Evolutionary conservation across 2,113 vertebrate genomes (phyloP), one percentile per base, ranked within the genome.

Genomic region (Trematomus loennbergii): DNA sequence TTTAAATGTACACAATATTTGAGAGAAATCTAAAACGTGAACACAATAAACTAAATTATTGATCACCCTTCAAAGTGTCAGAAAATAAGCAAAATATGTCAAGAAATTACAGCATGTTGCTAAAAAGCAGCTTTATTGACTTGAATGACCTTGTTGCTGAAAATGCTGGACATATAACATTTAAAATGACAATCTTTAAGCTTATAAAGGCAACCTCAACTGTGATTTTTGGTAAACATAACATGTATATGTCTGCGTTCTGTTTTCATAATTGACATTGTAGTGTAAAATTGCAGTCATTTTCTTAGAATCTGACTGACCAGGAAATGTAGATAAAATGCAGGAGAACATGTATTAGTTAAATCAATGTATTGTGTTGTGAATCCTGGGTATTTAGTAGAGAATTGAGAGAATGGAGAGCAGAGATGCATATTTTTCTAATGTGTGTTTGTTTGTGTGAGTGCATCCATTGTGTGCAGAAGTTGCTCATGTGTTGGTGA

Each of bases 401-500:
- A 52, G n/a, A 10, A 25, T 36, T 16, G 45, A 46, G 49, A 22
- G n/a, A 10, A 25, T 36, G n/a, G 45, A 46, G 49, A 22, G 55
- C 9, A 29, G 22, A 36, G 0, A 1, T 71, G 50, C n/a, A 77
- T 74, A 29, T 63, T 59, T 33, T 13, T 54, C 16, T 2, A 18
- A 40, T 40, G 36, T 40, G 36, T 40, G 36, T 8, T 6, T 33
- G 29, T 80, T 65, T 69, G 50, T 80, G 53, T 12, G 43, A 64
- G 36, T 72, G 54, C 36, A 11, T 58, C 60, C 17, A 58, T 22
- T 68, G 49, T 72, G 18, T 54, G 75, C 36, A 49, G 15, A 70
- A 50, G 57, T 61, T 58, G n/a, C 13, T 66, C 48, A 25, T 64
- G 79, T 52, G 81, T 36, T 22, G 5, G 10, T 74, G 52, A 79